Evolutionary conservation across 1,140 invertebrate genomes (phyloP), one percentile per base, ranked within the genome.

Genomic region (Teleopsis dalmanni): DNA sequence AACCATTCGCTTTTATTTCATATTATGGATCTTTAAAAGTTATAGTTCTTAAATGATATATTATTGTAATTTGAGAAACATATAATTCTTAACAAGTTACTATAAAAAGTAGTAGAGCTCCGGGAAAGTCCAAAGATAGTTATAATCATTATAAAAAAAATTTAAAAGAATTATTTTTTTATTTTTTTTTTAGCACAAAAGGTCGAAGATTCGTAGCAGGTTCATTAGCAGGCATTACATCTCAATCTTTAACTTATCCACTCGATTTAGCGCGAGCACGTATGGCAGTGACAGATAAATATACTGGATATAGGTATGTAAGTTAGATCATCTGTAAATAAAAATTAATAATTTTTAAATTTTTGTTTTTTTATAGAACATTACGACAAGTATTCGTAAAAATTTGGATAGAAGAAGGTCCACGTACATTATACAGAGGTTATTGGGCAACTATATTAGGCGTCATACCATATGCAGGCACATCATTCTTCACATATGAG

Each of bases 401-500:
- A 59, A 92, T 93, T 46, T 87, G 85, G 63, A 65, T 75, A 42
- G 75, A 83, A 48, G 92, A 97, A 74, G 94, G 95, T 0, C 62
- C 85, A 2, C 35, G 68, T 29, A 82, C 85, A 0, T 79, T 97
- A 31, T 98, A 93, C 70, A 72, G 84, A 53, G 95, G 95, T 0
- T 94, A 91, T 67, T 75, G 82, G 26, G 89, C 95, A 2, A 97
- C 95, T 0, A 79, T 98, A 16, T 65, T 95, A 2, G 96, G 96
- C 3, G 91, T 95, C 0, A 88, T 98, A 59, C 94, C 94, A 0
- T 99, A 99, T 73, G 95, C 96, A 10, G 96, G 96, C 9, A 87
- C 87, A 38, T 95, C 92, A 34, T 99, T 99, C 74, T 98, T 91
- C 70, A 97, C 93, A 0, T 99, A 96, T 72, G 95, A 98, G 75